These are phyloP conservation scores for Ictalurus furcatus DNA, from an alignment of 2,113 vertebrate genomes.

Conservation along the genomic window DNA sequence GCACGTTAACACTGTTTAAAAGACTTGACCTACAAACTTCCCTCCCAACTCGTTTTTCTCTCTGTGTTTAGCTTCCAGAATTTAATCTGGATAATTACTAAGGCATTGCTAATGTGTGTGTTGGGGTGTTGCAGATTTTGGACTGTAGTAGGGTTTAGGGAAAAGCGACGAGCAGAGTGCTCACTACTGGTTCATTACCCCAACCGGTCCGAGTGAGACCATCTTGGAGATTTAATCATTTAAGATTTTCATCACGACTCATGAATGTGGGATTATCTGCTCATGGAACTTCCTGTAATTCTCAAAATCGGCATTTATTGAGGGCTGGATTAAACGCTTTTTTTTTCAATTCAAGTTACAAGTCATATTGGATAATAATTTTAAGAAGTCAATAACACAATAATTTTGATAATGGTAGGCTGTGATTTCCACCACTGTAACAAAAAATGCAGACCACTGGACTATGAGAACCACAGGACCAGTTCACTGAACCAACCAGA, in stretches of 20 bases:
- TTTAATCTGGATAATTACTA: constrained; percentile 31
- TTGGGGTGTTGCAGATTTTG: constrained; percentile 15
- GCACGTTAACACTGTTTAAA: constrained; percentile 25
- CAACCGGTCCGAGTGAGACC: background rate
- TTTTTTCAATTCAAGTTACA: background rate
- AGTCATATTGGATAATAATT: no score
- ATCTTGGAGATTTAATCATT: background rate
- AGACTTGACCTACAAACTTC: constrained; percentile 18
- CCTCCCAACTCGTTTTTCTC: constrained; percentile 24
- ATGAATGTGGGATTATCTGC: no score
- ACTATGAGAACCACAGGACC: background rate
- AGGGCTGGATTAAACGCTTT: background rate
- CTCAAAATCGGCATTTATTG: background rate
- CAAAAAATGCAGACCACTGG: background rate
- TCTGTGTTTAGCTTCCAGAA: background rate
- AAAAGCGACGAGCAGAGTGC: background rate
- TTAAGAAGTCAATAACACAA: no score
- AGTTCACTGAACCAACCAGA: background rate
- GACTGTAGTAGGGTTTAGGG: background rate
- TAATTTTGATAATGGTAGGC: background rate
- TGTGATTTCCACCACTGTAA: background rate
- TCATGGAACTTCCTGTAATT: background rate
- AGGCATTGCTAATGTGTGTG: constrained; percentile 21
- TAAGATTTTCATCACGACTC: background rate
- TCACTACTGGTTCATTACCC: background rate